phyloP scores from a whole-genome alignment of 2,888 invertebrate genomes.

The Parascotia fuliginaria region DNA sequence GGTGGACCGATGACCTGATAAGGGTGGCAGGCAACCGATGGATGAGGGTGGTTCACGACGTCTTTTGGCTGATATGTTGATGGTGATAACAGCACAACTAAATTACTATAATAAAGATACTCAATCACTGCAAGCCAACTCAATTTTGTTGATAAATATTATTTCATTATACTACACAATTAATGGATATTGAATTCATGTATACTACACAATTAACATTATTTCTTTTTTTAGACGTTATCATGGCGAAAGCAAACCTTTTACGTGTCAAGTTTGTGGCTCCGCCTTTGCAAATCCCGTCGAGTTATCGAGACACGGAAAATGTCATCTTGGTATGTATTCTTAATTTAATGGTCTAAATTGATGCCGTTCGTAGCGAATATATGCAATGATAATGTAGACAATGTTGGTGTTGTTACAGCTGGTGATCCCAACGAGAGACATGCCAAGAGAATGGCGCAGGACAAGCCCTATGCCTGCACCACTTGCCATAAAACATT shows the following conservation, averaged over 20 bases:
- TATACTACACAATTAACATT: not conserved
- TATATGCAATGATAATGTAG: not conserved
- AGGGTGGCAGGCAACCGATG: too few relatives aligned
- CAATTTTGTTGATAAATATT: too few relatives aligned
- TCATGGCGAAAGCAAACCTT: conserved; percentile 94
- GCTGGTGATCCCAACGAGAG: conserved; percentile 87
- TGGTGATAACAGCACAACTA: too few relatives aligned
- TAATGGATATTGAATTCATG: too few relatives aligned
- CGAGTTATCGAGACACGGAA: conserved; percentile 92
- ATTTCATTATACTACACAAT: too few relatives aligned
- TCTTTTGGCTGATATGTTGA: too few relatives aligned
- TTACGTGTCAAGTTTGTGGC: conserved; percentile 92
- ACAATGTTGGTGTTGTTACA: conserved; percentile 30
- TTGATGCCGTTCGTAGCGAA: not conserved
- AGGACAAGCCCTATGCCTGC: conserved; percentile 94
- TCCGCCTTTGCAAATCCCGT: conserved; percentile 93
- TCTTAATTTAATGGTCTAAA: not conserved
- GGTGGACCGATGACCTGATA: too few relatives aligned
- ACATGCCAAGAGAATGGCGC: conserved; percentile 92
- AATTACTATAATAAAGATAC: too few relatives aligned
- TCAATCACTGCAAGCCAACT: too few relatives aligned
- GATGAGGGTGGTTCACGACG: too few relatives aligned
- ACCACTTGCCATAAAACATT: conserved; percentile 94
- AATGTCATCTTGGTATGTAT: conserved; percentile 92
- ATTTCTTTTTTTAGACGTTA: conserved; percentile 87